Conservation (phyloP, 1,140 invertebrate species). For the Pachypeltis micranthus region DNA sequence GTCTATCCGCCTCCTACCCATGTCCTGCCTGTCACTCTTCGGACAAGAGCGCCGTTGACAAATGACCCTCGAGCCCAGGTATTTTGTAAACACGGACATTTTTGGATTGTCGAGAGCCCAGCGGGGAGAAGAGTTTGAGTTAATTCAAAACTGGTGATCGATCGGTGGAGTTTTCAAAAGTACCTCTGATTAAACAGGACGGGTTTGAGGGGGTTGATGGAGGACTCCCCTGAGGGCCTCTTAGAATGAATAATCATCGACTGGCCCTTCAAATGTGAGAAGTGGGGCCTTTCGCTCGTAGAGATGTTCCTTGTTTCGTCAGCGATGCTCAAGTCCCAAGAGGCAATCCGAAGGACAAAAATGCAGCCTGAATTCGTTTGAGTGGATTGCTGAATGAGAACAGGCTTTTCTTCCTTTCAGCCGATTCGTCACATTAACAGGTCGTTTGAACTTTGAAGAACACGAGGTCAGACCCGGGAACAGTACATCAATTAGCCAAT, state of each 20-base stretch:
- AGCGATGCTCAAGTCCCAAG: no score
- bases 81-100: conserved; percentile 2
- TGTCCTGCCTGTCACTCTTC: not conserved
- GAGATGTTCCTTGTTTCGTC: no score
- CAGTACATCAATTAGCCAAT: no score
- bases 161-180: not conserved
- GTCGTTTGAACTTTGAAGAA: no score
- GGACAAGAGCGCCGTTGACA: not conserved
- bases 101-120: conserved; percentile 1
- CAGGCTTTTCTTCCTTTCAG: no score
- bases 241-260: not conserved
- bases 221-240: not conserved
- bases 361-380: no score
- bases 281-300: no score
- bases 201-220: not conserved
- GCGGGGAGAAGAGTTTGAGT: not conserved
- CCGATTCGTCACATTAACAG: no score
- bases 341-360: no score
- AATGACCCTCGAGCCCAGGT: not conserved
- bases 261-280: not conserved
- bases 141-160: not conserved
- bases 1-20: not conserved
- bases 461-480: no score
- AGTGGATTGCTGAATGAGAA: no score
- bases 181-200: not conserved